Evolutionary conservation across 1,140 invertebrate species (phyloP).

Genomic region (Grapholita molesta): DNA sequence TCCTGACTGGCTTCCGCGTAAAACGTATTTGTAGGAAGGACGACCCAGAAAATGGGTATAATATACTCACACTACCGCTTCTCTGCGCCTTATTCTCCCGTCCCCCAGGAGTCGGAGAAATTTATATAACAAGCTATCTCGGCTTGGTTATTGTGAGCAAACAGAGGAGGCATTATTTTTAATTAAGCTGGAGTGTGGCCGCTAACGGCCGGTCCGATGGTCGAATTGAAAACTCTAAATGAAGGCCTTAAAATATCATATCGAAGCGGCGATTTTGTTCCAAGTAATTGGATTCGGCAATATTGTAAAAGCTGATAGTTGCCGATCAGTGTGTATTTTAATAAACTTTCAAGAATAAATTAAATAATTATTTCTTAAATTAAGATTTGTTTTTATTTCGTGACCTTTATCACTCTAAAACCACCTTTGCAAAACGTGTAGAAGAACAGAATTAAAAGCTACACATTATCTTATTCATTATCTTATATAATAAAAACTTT

Average conservation of each 20-base stretch:
- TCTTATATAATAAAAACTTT: too few relatives aligned
- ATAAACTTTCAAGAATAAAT: too few relatives aligned
- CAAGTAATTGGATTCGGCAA: not conserved
- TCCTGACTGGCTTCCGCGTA: constrained; percentile 74
- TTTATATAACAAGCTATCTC: constrained; percentile 78
- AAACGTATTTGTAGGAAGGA: constrained; percentile 78
- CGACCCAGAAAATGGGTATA: constrained; percentile 78
- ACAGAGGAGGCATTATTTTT: constrained; percentile 74
- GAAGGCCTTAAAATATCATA: not conserved
- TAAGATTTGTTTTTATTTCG: too few relatives aligned
- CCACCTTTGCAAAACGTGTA: too few relatives aligned
- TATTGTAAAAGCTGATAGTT: not conserved
- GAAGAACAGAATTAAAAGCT: too few relatives aligned
- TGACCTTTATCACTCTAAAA: too few relatives aligned
- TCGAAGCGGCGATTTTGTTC: constrained; percentile 7
- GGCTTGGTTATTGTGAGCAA: constrained; percentile 71
- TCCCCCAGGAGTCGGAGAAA: constrained; percentile 72
- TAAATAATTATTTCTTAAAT: too few relatives aligned
- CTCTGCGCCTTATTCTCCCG: constrained; percentile 68
- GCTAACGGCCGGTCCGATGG: constrained; percentile 32
- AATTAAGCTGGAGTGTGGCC: constrained; percentile 70
- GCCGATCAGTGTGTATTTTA: not conserved
- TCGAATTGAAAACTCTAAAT: constrained; percentile 25
- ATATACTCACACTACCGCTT: constrained; percentile 74
- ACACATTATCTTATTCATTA: too few relatives aligned